Evolutionary conservation across 2,113 vertebrate genomes (phyloP).

Genomic region (Anser cygnoides): DNA sequence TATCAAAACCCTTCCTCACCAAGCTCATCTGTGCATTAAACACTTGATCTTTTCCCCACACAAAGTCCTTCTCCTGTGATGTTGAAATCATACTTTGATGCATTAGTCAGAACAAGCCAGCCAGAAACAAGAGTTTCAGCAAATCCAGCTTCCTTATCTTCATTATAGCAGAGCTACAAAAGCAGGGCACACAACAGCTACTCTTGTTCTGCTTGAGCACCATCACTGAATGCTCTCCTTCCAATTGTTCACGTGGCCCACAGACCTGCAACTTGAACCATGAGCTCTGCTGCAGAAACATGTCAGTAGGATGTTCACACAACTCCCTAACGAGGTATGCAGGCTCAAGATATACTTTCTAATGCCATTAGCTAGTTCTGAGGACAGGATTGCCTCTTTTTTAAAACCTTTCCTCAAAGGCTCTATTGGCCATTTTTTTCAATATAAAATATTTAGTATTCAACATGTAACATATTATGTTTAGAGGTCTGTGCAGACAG

Average conservation of each 20-base stretch:
- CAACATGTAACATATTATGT: too few species aligned
- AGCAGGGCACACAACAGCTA: neutral
- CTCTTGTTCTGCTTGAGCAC: neutral
- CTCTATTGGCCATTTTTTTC: neutral
- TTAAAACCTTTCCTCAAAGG: neutral
- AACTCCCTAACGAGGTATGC: fast-evolving
- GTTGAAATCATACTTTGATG: neutral
- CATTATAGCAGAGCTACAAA: neutral
- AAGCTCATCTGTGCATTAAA: fast-evolving
- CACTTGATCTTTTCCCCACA: neutral
- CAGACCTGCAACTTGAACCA: neutral
- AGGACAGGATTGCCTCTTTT: neutral
- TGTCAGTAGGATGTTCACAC: too few species aligned
- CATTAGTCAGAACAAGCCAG: neutral
- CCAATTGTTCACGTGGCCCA: fast-evolving
- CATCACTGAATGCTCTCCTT: fast-evolving
- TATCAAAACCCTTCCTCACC: neutral
- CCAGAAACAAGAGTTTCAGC: neutral
- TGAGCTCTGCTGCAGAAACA: neutral
- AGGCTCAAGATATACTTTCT: neutral
- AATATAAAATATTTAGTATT: neutral
- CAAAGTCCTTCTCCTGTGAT: neutral
- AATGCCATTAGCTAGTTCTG: neutral
- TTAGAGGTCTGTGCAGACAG: neutral
- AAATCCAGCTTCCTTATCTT: neutral